Evolutionary conservation across 2,797 vertebrate species (phyloP).

Genomic region (Rhinogobio ventralis): DNA sequence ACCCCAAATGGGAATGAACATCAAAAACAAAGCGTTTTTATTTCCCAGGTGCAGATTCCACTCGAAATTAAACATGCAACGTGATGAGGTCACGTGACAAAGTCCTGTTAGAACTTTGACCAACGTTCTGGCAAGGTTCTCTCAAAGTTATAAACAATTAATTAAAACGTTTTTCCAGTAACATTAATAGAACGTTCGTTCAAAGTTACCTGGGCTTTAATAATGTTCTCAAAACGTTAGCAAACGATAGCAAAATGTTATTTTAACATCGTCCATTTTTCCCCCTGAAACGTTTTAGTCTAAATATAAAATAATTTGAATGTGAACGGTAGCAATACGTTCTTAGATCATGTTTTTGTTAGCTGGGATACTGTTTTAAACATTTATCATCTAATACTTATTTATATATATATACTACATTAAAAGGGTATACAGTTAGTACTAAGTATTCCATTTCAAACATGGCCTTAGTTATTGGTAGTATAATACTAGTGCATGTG

Average conservation of each 20-base stretch:
- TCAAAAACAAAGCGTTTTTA: neutral
- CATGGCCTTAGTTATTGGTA: neutral
- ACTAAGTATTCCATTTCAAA: neutral
- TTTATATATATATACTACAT: neutral
- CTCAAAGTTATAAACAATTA: too few relatives aligned
- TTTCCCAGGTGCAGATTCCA: too few relatives aligned
- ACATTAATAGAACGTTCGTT: neutral
- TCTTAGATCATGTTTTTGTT: neutral
- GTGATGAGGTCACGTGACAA: neutral
- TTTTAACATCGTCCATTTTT: neutral
- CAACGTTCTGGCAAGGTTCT: neutral
- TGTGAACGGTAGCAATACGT: neutral
- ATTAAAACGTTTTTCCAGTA: neutral
- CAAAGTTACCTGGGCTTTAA: neutral
- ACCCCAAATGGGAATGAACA: neutral
- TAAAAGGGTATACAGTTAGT: neutral
- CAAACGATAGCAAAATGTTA: neutral
- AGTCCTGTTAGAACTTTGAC: too few relatives aligned
- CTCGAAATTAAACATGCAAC: too few relatives aligned
- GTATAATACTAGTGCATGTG: neutral
- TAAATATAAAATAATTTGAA: neutral
- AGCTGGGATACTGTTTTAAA: neutral
- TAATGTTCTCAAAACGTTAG: neutral
- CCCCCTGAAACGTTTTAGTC: neutral
- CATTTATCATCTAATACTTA: neutral